Percentiles rank a stretch among this genome's conserved stretches.
Conservation (phyloP, 2,113 vertebrate species). For the Catharus minimus region DNA sequence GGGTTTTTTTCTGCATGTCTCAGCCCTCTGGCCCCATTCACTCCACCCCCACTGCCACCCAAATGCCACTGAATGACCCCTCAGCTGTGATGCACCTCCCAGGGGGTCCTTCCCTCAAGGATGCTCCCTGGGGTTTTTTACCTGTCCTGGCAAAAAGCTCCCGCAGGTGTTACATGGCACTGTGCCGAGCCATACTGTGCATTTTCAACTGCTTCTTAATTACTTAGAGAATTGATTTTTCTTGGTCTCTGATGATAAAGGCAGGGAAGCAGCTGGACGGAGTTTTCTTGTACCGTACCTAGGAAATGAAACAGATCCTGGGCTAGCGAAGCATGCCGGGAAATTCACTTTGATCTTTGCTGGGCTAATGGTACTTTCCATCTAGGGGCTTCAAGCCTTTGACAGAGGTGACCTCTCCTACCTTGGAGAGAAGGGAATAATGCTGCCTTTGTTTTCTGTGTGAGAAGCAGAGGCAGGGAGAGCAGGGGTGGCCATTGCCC, state of each 20-base stretch:
- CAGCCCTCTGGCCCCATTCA: background rate
- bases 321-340: background rate
- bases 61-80: background rate
- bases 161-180: accelerated
- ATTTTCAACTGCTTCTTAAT: conserved; percentile 10
- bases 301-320: conserved; percentile 37
- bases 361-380: background rate
- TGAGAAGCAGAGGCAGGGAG: background rate
- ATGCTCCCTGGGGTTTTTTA: background rate
- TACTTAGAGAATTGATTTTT: conserved; percentile 13
- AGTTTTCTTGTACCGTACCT: background rate
- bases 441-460: background rate
- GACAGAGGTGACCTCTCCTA: background rate
- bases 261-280: conserved; percentile 21
- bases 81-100: accelerated
- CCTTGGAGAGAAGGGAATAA: background rate
- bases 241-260: background rate
- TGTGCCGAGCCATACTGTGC: accelerated
- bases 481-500: background rate
- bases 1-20: background rate
- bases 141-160: background rate
- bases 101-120: background rate
- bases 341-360: background rate
- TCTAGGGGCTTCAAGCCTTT: background rate
- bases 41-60: accelerated